Conservation (phyloP, 2,797 vertebrate species). For the Mus spretus region DNA sequence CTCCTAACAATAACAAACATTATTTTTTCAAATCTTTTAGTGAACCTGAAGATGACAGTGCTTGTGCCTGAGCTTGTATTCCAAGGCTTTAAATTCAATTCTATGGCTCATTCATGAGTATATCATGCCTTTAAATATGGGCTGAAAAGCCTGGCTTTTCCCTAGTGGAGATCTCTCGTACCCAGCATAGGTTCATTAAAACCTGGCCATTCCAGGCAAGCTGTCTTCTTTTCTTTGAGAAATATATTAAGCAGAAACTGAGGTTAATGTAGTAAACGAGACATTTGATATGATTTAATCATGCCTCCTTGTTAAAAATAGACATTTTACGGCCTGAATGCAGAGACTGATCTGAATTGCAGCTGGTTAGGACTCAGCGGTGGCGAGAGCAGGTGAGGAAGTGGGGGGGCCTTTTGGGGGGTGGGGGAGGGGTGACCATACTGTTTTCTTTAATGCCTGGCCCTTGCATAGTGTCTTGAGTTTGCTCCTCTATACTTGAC, state of each 20-base stretch:
- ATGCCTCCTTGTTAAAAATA: constrained; percentile 47
- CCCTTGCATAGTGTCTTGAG: neutral
- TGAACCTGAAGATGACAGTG: neutral
- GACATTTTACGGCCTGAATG: neutral
- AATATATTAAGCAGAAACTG: constrained; percentile 33
- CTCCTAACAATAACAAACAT: neutral
- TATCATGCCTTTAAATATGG: neutral
- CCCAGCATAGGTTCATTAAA: neutral
- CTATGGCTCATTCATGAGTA: neutral
- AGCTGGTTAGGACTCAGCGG: neutral
- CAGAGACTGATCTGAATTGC: constrained; percentile 11
- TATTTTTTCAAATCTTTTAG: constrained; percentile 33
- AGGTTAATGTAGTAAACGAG: constrained; percentile 32
- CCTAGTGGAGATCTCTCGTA: neutral
- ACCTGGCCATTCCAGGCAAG: neutral
- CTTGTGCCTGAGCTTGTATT: neutral
- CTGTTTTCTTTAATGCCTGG: neutral
- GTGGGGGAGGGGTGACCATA: too few relatives aligned
- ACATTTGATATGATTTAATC: constrained; percentile 56
- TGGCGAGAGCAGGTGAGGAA: neutral
- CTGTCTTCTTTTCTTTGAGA: constrained; percentile 43
- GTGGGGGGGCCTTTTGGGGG: neutral
- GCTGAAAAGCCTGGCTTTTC: neutral
- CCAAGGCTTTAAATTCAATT: neutral
- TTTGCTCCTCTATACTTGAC: neutral